These are phyloP conservation scores for Megalopta genalis DNA, from an alignment of 1,140 invertebrate genomes.

Conservation along the genomic window DNA sequence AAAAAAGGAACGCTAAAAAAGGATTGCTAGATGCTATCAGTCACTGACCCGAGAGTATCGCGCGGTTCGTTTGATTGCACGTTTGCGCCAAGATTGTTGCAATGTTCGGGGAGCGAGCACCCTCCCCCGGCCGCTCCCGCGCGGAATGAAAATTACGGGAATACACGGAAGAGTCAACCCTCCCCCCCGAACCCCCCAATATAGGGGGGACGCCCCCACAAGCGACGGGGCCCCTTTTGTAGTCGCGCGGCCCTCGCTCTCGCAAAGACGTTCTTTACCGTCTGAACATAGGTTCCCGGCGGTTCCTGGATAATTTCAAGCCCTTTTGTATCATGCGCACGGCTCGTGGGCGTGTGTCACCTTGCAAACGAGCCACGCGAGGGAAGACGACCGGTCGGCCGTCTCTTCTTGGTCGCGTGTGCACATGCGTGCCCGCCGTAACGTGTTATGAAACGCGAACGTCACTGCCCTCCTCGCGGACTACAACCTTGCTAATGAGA, in stretches of 20 bases:
- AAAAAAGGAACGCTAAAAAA: no score
- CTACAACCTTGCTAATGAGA: slow-evolving; percentile 63
- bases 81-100: slow-evolving; percentile 44
- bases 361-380: slow-evolving; percentile 46
- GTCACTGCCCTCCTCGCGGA: slow-evolving; percentile 58
- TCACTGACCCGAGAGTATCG: slow-evolving; percentile 47
- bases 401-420: slow-evolving; percentile 38
- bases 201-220: no score
- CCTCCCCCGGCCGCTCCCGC: no score
- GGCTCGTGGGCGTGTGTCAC: slow-evolving; percentile 58
- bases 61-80: slow-evolving; percentile 61
- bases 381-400: slow-evolving; percentile 18
- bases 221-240: slow-evolving; percentile 29
- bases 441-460: slow-evolving; percentile 62
- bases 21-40: slow-evolving; percentile 54
- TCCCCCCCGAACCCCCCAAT: no score
- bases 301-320: slow-evolving; percentile 66
- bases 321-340: slow-evolving; percentile 47
- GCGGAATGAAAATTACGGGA: slow-evolving; percentile 61
- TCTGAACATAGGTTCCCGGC: slow-evolving; percentile 52
- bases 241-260: slow-evolving; percentile 32
- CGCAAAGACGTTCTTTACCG: slow-evolving; percentile 55
- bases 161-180: slow-evolving; percentile 46
- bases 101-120: slow-evolving; percentile 33
- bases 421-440: slow-evolving; percentile 47